Evolutionary conservation across 2,797 vertebrate genomes (phyloP).

Genomic region (Clarias platycephalus): DNA sequence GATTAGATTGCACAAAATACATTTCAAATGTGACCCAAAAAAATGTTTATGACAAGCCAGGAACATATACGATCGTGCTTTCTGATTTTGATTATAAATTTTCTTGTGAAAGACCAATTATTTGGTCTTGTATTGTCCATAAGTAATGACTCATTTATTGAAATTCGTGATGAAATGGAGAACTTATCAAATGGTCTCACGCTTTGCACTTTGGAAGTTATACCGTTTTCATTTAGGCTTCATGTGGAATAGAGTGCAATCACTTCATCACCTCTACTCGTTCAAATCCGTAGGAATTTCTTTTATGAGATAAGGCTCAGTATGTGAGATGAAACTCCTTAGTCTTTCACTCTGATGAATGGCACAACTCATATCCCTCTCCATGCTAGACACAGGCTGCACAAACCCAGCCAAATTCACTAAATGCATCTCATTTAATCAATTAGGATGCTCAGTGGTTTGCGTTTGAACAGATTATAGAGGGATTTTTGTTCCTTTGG

Average conservation of each 20-base stretch:
- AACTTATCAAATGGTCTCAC: background rate
- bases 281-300: background rate
- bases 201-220: background rate
- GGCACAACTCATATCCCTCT: background rate
- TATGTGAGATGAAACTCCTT: background rate
- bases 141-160: background rate
- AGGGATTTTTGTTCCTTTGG: background rate
- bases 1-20: background rate
- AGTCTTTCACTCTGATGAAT: constrained; percentile 9
- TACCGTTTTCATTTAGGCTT: background rate
- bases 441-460: background rate
- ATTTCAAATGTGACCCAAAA: background rate
- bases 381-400: background rate
- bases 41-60: background rate
- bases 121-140: background rate
- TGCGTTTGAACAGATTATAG: background rate
- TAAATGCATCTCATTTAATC: constrained; percentile 6
- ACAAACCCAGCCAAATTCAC: background rate
- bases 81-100: background rate
- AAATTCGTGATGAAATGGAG: background rate
- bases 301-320: background rate
- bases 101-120: background rate
- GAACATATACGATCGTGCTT: background rate
- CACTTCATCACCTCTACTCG: background rate
- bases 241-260: background rate